phyloP scores from a whole-genome alignment of 1,140 invertebrate genomes.

The Brachionus rubens region DNA sequence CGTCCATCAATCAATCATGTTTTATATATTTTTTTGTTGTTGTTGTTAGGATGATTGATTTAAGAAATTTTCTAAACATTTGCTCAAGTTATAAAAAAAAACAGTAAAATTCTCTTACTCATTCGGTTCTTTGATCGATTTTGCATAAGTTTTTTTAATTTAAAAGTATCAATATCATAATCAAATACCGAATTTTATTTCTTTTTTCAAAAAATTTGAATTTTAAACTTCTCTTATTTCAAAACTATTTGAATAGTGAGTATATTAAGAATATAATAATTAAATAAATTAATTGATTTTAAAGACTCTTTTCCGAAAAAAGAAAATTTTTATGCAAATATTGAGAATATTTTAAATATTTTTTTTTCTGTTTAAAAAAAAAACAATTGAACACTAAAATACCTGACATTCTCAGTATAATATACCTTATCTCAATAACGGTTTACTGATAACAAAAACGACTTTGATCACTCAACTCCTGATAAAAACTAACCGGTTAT shows the following conservation, averaged over 20 bases:
- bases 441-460: background rate
- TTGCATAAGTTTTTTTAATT: constrained; percentile 33
- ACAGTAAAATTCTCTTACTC: constrained; percentile 17
- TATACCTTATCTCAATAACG: constrained; percentile 28
- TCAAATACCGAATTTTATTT: background rate
- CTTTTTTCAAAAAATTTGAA: constrained; percentile 8
- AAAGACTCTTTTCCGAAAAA: background rate
- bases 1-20: constrained; percentile 19
- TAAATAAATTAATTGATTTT: too few species aligned
- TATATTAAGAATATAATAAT: too few species aligned
- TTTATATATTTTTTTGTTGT: background rate
- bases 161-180: constrained; percentile 13
- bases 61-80: constrained; percentile 10
- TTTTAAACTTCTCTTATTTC: constrained; percentile 34
- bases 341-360: constrained; percentile 39
- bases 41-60: constrained; percentile 19
- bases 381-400: constrained; percentile 20
- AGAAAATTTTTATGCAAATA: constrained; percentile 40
- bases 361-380: background rate
- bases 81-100: background rate
- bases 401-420: constrained; percentile 24
- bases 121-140: constrained; percentile 6
- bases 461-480: constrained; percentile 32
- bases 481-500: background rate
- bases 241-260: too few species aligned